A percentile compares a stretch with the other conserved stretches of the same genome.
These are phyloP conservation scores for Clitarchus hookeri DNA, from an alignment of 2,888 invertebrate genomes.

Conservation along the genomic window DNA sequence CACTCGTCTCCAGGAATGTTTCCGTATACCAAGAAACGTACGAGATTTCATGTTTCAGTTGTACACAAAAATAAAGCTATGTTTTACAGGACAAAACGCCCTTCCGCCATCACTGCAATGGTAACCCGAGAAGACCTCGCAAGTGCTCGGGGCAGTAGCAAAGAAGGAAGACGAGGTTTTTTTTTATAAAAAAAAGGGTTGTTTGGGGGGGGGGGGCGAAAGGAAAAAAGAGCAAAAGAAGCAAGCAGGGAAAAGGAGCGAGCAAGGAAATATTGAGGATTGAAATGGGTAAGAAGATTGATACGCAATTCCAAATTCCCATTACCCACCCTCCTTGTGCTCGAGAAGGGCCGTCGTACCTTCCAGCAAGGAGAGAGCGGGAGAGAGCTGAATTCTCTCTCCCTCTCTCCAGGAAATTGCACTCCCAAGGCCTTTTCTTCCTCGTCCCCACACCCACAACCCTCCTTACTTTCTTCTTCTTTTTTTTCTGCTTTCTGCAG, in stretches of 20 bases:
- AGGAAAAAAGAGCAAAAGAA: slow-evolving; percentile 16
- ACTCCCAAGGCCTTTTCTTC: slow-evolving; percentile 28
- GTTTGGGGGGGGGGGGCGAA: neutral
- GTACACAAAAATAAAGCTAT: neutral
- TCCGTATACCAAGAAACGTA: too few species aligned
- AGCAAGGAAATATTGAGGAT: slow-evolving; percentile 27
- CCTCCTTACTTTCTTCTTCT: neutral
- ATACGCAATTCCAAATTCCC: slow-evolving; percentile 42
- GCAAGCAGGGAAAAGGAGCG: slow-evolving; percentile 11
- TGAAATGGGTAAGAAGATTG: slow-evolving; percentile 39
- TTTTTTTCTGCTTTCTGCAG: slow-evolving; percentile 8
- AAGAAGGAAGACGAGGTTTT: neutral
- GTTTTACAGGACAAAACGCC: neutral
- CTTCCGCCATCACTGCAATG: neutral
- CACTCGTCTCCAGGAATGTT: too few species aligned
- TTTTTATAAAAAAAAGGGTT: neutral
- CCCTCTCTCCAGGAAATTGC: slow-evolving; percentile 28
- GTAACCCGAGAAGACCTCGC: neutral
- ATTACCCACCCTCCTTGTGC: slow-evolving; percentile 39
- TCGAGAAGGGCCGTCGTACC: slow-evolving; percentile 31
- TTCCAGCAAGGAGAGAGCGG: slow-evolving; percentile 28
- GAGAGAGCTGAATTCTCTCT: slow-evolving; percentile 19
- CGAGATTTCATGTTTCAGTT: too few species aligned
- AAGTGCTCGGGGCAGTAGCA: neutral
- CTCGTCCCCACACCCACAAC: slow-evolving; percentile 23